Evolutionary conservation across 2,797 vertebrate genomes (phyloP), one percentile per base, ranked within the genome.

Genomic region (Myotis planiceps): DNA sequence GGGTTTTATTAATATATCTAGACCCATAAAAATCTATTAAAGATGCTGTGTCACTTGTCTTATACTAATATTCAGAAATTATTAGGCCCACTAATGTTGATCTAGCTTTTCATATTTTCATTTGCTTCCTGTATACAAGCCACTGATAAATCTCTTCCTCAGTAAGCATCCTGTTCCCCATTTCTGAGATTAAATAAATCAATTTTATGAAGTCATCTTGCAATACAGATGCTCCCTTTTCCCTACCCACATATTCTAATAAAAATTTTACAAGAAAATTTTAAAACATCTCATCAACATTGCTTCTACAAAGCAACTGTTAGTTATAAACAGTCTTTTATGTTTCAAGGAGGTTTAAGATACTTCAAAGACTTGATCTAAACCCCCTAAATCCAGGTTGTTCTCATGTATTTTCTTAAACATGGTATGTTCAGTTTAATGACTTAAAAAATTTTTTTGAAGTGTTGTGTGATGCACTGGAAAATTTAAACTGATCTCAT

Each of bases 221-320:
- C 51, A 78, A 80, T 85, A 83, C 32, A n/a, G 82, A 90, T 83
- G 51, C 92, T 97, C 92, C 80, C 84, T 97, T 92, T 97, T 81
- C 89, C 55, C 53, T 75, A 92, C 75, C 27, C 80, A 90, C 92
- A 88, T 87, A 96, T 95, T 93, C 96, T 90, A 95, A 96, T 97
- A 97, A 97, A 97, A 97, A 74, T 94, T 96, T 96, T 96, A 97
- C 96, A 95, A 96, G 93, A 92, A 97, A 85, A 66, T 66, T 92
- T 96, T 92, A 88, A 97, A 96, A 90, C 95, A 88, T 96, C 84
- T 97, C 78, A 9, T 96, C 95, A 90, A 60, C 51, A 13, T 93
- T 97, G 96, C 97, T 96, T 97, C 88, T 88, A 96, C 84, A 96
- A 92, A 95, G 88, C 88, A 97, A 93, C 72, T 66, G 49, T 91